These are phyloP conservation scores for Cynoglossus semilaevis DNA, from an alignment of 2,113 vertebrate genomes.

Conservation along the genomic window DNA sequence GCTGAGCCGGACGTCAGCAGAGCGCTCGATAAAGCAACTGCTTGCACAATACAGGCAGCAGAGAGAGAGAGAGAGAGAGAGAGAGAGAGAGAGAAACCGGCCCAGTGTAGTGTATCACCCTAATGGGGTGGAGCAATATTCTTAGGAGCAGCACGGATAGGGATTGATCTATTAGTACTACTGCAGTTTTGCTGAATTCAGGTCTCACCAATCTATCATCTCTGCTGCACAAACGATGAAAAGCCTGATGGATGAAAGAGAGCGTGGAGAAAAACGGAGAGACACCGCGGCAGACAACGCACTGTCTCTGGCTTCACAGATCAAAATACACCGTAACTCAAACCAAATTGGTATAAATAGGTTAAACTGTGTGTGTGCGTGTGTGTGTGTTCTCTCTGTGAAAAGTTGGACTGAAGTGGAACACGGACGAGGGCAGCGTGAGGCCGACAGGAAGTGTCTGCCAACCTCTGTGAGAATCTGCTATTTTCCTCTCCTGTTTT, in stretches of 20 bases:
- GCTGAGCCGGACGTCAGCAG: constrained; percentile 58
- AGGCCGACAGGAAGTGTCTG: no score
- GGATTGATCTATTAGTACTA: constrained; percentile 60
- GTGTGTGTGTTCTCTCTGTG: constrained; percentile 2
- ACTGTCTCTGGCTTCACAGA: constrained; percentile 19
- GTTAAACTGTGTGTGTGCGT: not conserved
- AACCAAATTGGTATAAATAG: constrained; percentile 16
- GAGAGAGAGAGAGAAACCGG: no score
- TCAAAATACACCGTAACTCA: constrained; percentile 10
- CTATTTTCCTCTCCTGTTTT: no score
- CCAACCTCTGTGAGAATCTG: no score
- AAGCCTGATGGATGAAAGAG: constrained; percentile 56
- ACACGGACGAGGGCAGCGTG: no score
- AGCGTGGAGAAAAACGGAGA: constrained; percentile 15
- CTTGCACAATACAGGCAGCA: constrained; percentile 52
- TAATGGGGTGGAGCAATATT: constrained; percentile 69
- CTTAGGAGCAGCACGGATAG: constrained; percentile 56
- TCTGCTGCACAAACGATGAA: constrained; percentile 40
- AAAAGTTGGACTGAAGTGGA: not conserved
- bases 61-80: no score
- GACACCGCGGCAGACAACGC: not conserved
- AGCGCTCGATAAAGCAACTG: constrained; percentile 65
- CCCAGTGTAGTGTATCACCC: constrained; percentile 50
- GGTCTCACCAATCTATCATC: constrained; percentile 62
- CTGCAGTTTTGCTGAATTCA: constrained; percentile 63